Conservation (phyloP, 2,797 vertebrate species). For the Lepilemur ruficaudatus region DNA sequence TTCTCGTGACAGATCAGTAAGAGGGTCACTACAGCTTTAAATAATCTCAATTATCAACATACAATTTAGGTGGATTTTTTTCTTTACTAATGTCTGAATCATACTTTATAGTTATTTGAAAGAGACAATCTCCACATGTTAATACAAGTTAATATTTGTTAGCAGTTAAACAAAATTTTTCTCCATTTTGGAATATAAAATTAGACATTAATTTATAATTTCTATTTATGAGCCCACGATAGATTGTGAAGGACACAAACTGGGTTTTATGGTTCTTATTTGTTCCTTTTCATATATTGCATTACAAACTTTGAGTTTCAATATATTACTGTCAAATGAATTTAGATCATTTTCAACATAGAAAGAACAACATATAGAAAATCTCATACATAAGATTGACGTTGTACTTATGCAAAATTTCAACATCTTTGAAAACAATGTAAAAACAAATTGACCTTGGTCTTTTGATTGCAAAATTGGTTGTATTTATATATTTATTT, state of each 20-base stretch:
- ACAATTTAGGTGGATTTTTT: neutral
- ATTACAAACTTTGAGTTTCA: neutral
- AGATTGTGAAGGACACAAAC: neutral
- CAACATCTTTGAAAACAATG: neutral
- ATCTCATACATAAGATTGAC: neutral
- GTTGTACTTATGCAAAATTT: neutral
- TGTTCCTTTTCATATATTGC: neutral
- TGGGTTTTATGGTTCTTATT: neutral
- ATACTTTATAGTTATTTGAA: neutral
- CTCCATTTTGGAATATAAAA: neutral
- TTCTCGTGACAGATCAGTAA: neutral
- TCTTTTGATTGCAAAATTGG: neutral
- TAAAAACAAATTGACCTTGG: neutral
- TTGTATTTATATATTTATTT: neutral
- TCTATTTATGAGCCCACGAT: neutral
- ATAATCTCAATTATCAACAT: neutral
- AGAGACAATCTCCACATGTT: neutral
- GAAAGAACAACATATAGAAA: neutral
- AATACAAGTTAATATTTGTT: neutral
- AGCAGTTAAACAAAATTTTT: neutral
- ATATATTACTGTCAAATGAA: neutral
- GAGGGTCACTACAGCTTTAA: neutral
- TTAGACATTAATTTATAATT: neutral
- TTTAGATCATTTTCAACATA: neutral
- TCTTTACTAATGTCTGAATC: neutral